phyloP scores from a whole-genome alignment of 2,113 vertebrate genomes.

The Antennarius striatus region DNA sequence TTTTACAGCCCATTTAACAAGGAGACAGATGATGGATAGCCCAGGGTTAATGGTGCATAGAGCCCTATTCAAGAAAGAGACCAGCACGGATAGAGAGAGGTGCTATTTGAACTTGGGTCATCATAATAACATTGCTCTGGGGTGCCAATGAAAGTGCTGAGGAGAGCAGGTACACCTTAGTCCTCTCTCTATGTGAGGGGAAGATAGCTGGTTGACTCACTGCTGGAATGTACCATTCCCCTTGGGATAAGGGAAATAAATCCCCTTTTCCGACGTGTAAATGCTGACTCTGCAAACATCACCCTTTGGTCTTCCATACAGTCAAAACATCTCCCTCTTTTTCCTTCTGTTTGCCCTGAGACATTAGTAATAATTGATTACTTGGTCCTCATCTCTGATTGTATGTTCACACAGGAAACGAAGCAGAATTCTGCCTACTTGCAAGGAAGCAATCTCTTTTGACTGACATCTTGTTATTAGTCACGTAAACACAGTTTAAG shows the following conservation, averaged over 20 bases:
- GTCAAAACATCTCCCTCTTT: neutral
- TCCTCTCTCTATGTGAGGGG: slow-evolving; percentile 54
- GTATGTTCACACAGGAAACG: slow-evolving; percentile 6
- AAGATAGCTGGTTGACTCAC: slow-evolving; percentile 41
- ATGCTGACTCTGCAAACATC: slow-evolving; percentile 44
- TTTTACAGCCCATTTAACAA: slow-evolving; percentile 50
- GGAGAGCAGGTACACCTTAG: slow-evolving; percentile 58
- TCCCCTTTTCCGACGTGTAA: slow-evolving; percentile 11
- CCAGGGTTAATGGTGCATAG: slow-evolving; percentile 57
- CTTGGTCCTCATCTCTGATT: slow-evolving; percentile 21
- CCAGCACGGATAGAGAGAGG: neutral
- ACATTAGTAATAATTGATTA: slow-evolving; percentile 6
- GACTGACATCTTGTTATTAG: too few species aligned
- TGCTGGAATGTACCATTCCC: slow-evolving; percentile 40
- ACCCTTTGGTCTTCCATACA: slow-evolving; percentile 4
- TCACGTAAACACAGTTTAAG: too few species aligned
- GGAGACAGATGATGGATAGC: slow-evolving; percentile 61
- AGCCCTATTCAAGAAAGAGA: slow-evolving; percentile 45
- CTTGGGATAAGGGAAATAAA: slow-evolving; percentile 15
- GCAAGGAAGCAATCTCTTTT: neutral
- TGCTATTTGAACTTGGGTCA: slow-evolving; percentile 57
- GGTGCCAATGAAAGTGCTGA: slow-evolving; percentile 58
- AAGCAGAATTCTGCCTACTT: slow-evolving; percentile 3
- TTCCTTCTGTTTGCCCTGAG: neutral
- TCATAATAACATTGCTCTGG: slow-evolving; percentile 44